These are phyloP conservation scores for Anabacerthia variegaticeps DNA, from an alignment of 2,797 vertebrate genomes.

Conservation along the genomic window DNA sequence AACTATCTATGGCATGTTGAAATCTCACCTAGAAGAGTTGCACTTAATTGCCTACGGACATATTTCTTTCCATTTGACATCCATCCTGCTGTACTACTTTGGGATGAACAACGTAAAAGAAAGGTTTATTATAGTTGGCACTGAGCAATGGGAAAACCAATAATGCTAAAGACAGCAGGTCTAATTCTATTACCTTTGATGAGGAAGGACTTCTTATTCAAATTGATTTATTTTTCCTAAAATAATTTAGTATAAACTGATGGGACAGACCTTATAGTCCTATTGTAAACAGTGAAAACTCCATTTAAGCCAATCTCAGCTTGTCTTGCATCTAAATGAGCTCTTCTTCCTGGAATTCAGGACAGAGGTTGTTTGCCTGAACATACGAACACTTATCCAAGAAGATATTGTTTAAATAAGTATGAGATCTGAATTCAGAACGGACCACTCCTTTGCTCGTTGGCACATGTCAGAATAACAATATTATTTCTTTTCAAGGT, in stretches of 20 bases:
- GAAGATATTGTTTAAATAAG: constrained; percentile 33
- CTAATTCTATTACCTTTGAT: not conserved
- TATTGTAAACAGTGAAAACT: not conserved
- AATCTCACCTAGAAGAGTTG: not conserved
- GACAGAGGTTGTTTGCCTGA: constrained; percentile 5
- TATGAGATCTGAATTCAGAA: not conserved
- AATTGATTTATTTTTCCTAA: not conserved
- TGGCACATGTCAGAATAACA: not conserved
- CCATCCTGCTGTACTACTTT: not conserved
- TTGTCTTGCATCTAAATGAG: constrained; percentile 14
- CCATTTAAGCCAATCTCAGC: not conserved
- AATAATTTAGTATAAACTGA: not conserved
- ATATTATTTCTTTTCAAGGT: not conserved
- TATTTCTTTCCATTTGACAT: not conserved
- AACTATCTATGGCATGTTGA: not conserved
- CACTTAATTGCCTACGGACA: not conserved
- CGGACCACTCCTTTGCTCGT: not conserved
- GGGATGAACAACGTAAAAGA: not conserved
- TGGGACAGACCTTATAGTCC: not conserved
- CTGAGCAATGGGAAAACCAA: not conserved
- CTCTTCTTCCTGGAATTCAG: constrained; percentile 44
- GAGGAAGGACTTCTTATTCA: not conserved
- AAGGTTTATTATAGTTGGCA: not conserved
- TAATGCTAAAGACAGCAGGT: not conserved
- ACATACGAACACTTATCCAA: not conserved